Evolutionary conservation across 2,113 vertebrate species (phyloP).

Genomic region (Mola mola): DNA sequence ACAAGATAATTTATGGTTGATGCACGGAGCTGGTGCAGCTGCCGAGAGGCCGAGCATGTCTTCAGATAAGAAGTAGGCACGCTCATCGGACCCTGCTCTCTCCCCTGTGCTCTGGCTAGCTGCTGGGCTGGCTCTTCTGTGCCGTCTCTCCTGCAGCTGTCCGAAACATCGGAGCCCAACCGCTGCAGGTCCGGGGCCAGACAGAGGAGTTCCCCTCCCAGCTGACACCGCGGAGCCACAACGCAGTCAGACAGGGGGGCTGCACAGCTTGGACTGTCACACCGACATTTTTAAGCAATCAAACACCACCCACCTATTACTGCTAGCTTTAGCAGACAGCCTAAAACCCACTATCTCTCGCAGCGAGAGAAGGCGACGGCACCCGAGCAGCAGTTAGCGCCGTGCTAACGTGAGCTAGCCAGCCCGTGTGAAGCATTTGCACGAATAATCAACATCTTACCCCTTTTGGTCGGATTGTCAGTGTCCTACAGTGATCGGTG

Average conservation of each 20-base stretch:
- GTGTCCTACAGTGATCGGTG: constrained; percentile 59
- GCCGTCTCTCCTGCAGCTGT: constrained; percentile 63
- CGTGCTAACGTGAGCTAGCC: constrained; percentile 76
- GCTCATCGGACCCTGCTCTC: constrained; percentile 45
- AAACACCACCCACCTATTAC: constrained; percentile 61
- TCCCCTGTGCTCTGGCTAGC: constrained; percentile 44
- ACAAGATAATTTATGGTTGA: constrained; percentile 3
- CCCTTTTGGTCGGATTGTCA: constrained; percentile 70
- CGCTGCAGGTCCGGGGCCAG: constrained; percentile 50
- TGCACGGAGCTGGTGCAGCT: constrained; percentile 28
- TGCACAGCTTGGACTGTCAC: constrained; percentile 24
- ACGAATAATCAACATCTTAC: constrained; percentile 75
- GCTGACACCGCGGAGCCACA: constrained; percentile 26
- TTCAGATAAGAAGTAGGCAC: constrained; percentile 21
- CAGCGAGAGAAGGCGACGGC: constrained; percentile 60
- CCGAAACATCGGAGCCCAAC: constrained; percentile 56
- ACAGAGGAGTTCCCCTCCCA: constrained; percentile 26
- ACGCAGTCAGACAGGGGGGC: background rate
- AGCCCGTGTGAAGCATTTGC: constrained; percentile 59
- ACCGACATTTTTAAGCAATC: constrained; percentile 33
- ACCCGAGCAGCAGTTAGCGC: constrained; percentile 60
- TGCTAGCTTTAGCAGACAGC: constrained; percentile 62
- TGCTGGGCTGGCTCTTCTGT: constrained; percentile 41
- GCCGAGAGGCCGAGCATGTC: constrained; percentile 49
- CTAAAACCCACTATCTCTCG: constrained; percentile 58